Conservation (phyloP, 2,888 invertebrate species). For the Camponotus fellah region DNA sequence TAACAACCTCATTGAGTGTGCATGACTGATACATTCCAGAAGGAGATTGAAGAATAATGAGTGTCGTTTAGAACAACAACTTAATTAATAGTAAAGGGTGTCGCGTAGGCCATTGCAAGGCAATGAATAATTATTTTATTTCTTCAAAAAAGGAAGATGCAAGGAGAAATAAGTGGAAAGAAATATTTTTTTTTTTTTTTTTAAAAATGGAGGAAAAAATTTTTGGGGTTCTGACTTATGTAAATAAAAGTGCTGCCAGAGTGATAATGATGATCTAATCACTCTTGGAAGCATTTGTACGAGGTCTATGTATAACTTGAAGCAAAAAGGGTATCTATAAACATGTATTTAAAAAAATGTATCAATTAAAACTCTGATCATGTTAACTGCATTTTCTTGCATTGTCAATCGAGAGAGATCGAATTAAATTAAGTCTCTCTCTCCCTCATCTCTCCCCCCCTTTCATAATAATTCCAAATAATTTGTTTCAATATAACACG, state of each 20-base stretch:
- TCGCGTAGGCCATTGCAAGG: constrained; percentile 81
- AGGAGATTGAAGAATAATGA: constrained; percentile 69
- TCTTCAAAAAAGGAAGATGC: constrained; percentile 54
- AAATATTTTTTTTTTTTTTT: no score
- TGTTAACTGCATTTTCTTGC: background rate
- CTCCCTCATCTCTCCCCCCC: no score
- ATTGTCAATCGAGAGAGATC: background rate
- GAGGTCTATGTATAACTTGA: background rate
- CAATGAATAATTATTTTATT: constrained; percentile 79
- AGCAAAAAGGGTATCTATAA: background rate
- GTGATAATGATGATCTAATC: constrained; percentile 74
- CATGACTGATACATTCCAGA: constrained; percentile 61
- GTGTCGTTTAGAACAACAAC: constrained; percentile 62
- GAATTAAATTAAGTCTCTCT: background rate
- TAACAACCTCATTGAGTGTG: constrained; percentile 63
- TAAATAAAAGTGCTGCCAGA: constrained; percentile 66
- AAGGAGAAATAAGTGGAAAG: constrained; percentile 15
- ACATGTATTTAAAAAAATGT: background rate
- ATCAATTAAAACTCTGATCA: background rate
- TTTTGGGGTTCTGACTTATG: no score
- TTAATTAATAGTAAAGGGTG: constrained; percentile 79
- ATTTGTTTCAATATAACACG: background rate
- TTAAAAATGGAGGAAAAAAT: no score
- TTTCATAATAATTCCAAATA: background rate
- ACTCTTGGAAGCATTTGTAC: constrained; percentile 39